A percentile compares a stretch with the other conserved stretches of the same genome.
These are phyloP conservation scores for Leptopilina boulardi DNA, from an alignment of 1,140 invertebrate species.

Conservation along the genomic window DNA sequence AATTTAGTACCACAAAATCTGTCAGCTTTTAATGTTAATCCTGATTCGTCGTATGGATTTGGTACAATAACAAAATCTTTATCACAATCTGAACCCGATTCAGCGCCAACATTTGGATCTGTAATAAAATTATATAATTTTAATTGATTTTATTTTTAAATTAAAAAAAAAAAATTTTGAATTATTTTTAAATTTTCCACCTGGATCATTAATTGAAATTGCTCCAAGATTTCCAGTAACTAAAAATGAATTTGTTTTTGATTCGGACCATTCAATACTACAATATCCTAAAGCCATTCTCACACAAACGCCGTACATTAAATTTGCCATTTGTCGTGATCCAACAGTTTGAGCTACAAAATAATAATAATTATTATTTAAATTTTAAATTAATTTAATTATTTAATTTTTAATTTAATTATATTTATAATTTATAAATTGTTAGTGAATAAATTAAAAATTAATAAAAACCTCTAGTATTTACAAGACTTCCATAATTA, in stretches of 20 bases:
- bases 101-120: conserved; percentile 74
- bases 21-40: conserved; percentile 74
- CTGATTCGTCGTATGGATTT: conserved; percentile 77
- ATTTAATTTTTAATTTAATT: neutral
- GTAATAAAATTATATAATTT: neutral
- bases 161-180: neutral
- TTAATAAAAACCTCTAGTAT: conserved; percentile 63
- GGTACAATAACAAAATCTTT: conserved; percentile 87
- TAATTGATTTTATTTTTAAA: neutral
- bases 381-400: too few species aligned
- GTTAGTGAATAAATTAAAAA: neutral
- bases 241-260: conserved; percentile 81
- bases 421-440: neutral
- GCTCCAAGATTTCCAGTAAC: conserved; percentile 81
- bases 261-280: conserved; percentile 80
- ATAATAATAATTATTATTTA: neutral
- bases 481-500: conserved; percentile 82
- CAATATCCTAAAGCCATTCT: conserved; percentile 82
- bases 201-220: conserved; percentile 1
- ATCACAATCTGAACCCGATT: conserved; percentile 78
- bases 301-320: conserved; percentile 87
- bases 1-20: conserved; percentile 86
- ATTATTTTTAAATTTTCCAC: neutral
- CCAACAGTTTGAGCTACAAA: conserved; percentile 71
- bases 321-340: conserved; percentile 83